Evolutionary conservation across 2,888 invertebrate genomes (phyloP), one percentile per base, ranked within the genome.

Genomic region (Stenichneumon culpator): DNA sequence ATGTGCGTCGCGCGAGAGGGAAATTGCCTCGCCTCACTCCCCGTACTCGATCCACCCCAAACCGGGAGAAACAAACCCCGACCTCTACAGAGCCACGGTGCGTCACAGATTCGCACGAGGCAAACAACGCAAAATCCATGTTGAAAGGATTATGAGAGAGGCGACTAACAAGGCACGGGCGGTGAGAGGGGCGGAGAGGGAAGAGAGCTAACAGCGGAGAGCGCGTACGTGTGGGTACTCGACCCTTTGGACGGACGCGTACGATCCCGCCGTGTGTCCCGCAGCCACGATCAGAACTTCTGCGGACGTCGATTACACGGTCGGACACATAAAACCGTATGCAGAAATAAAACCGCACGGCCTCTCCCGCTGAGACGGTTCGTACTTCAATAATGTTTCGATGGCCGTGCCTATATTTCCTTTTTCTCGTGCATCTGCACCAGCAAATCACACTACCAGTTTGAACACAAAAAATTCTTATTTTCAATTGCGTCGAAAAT

Each of bases 121-220:
- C 80, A 47, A 80, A 80, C 73, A 65, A 73, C 54, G 28, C 67
- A 68, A 80, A 73, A 67, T 57, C 22, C 28, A 44, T 44, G 44
- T 50, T 68, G 60, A 54, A 73, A 73, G 47, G 80, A 67, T 73
- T 73, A 72, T 63, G 19, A 54, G 25, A 73, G 52, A 54, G 47
- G 60, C 44, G 60, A 16, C 44, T n/a, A 44, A 63, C 79, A 39
- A 54, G 52, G 39, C 39, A 39, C 39, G 11, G 39, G 39, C 32
- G 6, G 32, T 4, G 2, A 4, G 32, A 4, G 39, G 3, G 4
- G 25, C 25, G 19, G 16, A 4, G 44, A 47, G 44, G 16, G 54
- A 25, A 25, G 57, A 57, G 57, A 22, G 22, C n/a, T 1, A 52
- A 57, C 25, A 22, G 25, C 22, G 54, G 7, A 57, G 44, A 47